Base-by-base conservation (phyloP, 2,888 invertebrate genomes). In the Nomada ferruginata region DNA sequence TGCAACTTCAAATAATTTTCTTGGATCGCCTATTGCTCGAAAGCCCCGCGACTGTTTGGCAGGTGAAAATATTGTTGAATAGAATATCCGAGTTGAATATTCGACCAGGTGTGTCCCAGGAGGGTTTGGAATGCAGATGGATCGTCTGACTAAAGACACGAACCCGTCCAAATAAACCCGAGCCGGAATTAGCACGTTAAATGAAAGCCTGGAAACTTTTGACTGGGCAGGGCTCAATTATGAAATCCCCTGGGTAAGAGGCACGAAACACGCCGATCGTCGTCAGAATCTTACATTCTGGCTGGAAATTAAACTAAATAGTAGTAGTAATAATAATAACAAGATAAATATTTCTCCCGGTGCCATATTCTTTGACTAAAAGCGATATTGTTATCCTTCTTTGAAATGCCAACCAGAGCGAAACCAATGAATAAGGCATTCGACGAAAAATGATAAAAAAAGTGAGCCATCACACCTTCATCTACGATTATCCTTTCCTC, bases 161-260 rank as follows among this genome's bases (percentile, higher is more conserved):
- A 52, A 18, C 7, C 61, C 52, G 60, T 61, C 77, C 77, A 85
- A 86, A 74, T 82, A 76, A 77, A 26, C 61, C 59, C 47, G 71
- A 15, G 20, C 47, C 60, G 61, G 64, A 82, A 85, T 86, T 85
- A 84, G 77, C 85, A 85, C 85, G 79, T 74, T 85, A 85, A 84
- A 81, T 79, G 76, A 85, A 84, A 79, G 50, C 68, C 36, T 4
- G 65, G 75, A 79, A 69, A 64, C 42, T 71, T 65, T 68, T 60
- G 76, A 18, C 26, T 50, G 29, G 10, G 10, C 23, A 0, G 11
- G 50, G 55, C 47, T 20, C 61, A 68, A 78, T 75, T 75, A 29
- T 20, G 47, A 18, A 15, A 15, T 13, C 15, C 13, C 23, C 10
- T 2, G 26, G 20, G 20, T 5, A 0, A 13, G 42, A 55, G 59